These are phyloP conservation scores for Thymallus thymallus DNA, from an alignment of 2,113 vertebrate genomes.

Conservation along the genomic window DNA sequence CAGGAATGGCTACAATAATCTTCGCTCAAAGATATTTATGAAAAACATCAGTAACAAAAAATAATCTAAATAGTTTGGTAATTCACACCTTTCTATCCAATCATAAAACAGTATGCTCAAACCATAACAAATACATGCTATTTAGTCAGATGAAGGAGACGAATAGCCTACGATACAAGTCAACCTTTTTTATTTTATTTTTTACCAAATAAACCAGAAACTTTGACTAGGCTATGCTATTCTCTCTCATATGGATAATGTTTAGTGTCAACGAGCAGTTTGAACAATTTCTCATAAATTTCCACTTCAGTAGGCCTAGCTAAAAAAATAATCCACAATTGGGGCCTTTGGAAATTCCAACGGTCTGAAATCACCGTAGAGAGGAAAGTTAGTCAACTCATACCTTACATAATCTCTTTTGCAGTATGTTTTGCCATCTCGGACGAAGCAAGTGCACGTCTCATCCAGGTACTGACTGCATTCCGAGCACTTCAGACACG, in stretches of 20 bases:
- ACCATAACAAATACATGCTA: too few relatives aligned
- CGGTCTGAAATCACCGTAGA: slow-evolving; percentile 19
- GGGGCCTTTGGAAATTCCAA: slow-evolving; percentile 25
- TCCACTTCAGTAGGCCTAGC: neutral
- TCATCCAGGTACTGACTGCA: slow-evolving; percentile 96
- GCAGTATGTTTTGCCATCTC: slow-evolving; percentile 97
- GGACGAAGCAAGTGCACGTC: slow-evolving; percentile 96
- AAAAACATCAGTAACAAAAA: neutral
- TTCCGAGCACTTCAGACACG: slow-evolving; percentile 95
- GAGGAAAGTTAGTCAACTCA: slow-evolving; percentile 41
- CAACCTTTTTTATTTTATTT: too few relatives aligned
- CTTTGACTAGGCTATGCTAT: too few relatives aligned
- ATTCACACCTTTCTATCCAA: neutral
- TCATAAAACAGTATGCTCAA: too few relatives aligned
- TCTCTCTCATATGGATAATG: too few relatives aligned
- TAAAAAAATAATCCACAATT: neutral
- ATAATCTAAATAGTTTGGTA: neutral
- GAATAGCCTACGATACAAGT: too few relatives aligned
- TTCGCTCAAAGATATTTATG: neutral
- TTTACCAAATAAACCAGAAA: too few relatives aligned
- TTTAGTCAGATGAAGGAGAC: too few relatives aligned
- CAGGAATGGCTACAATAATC: neutral
- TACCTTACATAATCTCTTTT: slow-evolving; percentile 96
- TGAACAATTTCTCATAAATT: too few relatives aligned
- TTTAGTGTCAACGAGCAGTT: too few relatives aligned